Percentiles rank a stretch among this genome's conserved stretches.
phyloP scores from a whole-genome alignment of 2,888 invertebrate genomes.

The Stramonita haemastoma region DNA sequence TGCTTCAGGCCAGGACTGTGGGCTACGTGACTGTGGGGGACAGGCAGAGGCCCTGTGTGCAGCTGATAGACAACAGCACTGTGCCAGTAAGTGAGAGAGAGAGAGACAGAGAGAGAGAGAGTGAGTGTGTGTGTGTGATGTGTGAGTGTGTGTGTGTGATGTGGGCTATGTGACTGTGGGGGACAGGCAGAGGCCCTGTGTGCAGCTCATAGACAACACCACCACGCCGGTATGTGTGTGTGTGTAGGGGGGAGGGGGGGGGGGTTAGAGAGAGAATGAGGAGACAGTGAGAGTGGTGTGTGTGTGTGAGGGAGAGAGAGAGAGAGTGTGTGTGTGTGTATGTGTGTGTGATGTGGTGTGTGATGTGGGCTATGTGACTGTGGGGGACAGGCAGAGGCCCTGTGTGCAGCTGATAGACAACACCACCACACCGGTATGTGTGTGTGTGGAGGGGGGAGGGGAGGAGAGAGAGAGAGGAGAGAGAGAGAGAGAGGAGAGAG shows the following conservation, averaged over 20 bases:
- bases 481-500: too few relatives aligned
- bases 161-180: not conserved
- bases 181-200: not conserved
- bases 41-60: constrained; percentile 85
- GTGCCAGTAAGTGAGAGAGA: constrained; percentile 77
- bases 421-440: constrained; percentile 80
- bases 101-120: not conserved
- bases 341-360: too few relatives aligned
- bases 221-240: too few relatives aligned
- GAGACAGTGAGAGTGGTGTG: too few relatives aligned
- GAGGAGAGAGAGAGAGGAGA: too few relatives aligned
- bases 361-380: constrained; percentile 83
- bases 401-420: constrained; percentile 89
- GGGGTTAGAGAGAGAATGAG: too few relatives aligned
- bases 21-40: constrained; percentile 81
- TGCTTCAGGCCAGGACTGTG: constrained; percentile 86
- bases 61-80: constrained; percentile 86
- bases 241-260: too few relatives aligned
- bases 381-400: constrained; percentile 81
- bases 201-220: not conserved
- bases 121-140: not conserved
- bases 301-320: not conserved
- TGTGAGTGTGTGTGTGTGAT: not conserved
- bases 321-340: not conserved
- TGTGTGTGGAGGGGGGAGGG: too few relatives aligned